phyloP scores from a whole-genome alignment of 2,113 vertebrate species.

The Argyrosomus japonicus region DNA sequence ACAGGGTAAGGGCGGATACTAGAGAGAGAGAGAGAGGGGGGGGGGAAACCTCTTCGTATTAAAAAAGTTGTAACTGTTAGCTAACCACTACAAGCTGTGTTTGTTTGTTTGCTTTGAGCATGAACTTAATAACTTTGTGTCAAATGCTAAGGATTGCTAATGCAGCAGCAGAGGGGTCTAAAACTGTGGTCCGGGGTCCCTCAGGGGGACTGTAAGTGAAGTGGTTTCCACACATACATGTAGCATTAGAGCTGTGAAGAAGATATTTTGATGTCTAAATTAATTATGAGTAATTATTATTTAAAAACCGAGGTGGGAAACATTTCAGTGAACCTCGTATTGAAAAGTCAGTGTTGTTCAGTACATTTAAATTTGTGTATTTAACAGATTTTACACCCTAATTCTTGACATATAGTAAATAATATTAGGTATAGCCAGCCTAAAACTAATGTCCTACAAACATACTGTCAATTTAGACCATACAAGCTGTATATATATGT shows the following conservation, averaged over 20 bases:
- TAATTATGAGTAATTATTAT: not conserved
- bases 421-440: not conserved
- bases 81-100: conserved; percentile 1
- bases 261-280: not conserved
- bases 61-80: conserved; percentile 30
- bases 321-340: not conserved
- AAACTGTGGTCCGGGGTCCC: conserved; percentile 27
- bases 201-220: not conserved
- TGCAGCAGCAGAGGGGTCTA: not conserved
- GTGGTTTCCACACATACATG: not conserved
- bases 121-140: not conserved
- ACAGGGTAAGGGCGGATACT: conserved; percentile 71
- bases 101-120: not conserved
- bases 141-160: not conserved
- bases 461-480: no score
- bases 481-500: no score
- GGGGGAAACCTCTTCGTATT: not conserved
- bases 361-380: not conserved
- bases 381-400: not conserved
- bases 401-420: no score
- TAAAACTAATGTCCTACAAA: not conserved
- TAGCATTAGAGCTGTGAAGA: not conserved
- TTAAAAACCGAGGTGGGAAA: not conserved
- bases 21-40: not conserved
- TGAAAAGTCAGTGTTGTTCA: not conserved